phyloP scores from a whole-genome alignment of 1,140 invertebrate genomes.

The Drosophila trapezifrons region DNA sequence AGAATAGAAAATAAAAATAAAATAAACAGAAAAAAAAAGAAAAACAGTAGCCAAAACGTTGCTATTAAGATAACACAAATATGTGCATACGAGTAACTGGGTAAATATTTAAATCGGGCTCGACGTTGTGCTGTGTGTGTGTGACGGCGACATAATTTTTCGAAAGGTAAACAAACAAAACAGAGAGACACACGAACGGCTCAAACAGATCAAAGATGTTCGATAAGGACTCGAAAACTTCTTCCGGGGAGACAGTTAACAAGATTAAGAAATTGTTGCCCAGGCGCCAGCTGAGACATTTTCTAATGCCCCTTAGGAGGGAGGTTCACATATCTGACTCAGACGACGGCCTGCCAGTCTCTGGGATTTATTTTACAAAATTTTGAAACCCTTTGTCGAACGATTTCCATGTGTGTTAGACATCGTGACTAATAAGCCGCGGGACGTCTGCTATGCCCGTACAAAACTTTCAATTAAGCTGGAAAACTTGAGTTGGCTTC shows the following conservation, averaged over 20 bases:
- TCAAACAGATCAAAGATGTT: slow-evolving; percentile 56
- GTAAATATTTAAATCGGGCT: slow-evolving; percentile 75
- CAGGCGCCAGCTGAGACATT: slow-evolving; percentile 52
- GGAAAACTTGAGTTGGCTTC: slow-evolving; percentile 42
- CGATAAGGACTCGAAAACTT: slow-evolving; percentile 61
- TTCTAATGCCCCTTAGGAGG: slow-evolving; percentile 20
- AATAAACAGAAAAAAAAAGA: slow-evolving; percentile 44
- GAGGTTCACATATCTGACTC: slow-evolving; percentile 25
- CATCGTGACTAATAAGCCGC: slow-evolving; percentile 77
- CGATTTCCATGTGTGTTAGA: slow-evolving; percentile 65
- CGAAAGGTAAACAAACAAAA: slow-evolving; percentile 32
- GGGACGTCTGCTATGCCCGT: slow-evolving; percentile 57
- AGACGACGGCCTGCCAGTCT: slow-evolving; percentile 16
- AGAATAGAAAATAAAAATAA: slow-evolving; percentile 35
- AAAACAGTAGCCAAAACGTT: slow-evolving; percentile 75
- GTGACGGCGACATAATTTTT: slow-evolving; percentile 52
- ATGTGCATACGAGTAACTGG: slow-evolving; percentile 59
- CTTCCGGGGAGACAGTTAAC: slow-evolving; percentile 65
- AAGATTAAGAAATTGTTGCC: slow-evolving; percentile 36
- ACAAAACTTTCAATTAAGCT: slow-evolving; percentile 74
- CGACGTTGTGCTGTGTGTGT: slow-evolving; percentile 26
- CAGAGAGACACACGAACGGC: slow-evolving; percentile 32
- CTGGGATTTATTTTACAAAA: slow-evolving; percentile 10
- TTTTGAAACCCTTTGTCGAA: slow-evolving; percentile 36
- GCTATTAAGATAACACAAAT: slow-evolving; percentile 67